A percentile compares a stretch with the other conserved stretches of the same genome.
Evolutionary conservation across 2,888 invertebrate genomes (phyloP).

Genomic region (Limnephilus marmoratus): DNA sequence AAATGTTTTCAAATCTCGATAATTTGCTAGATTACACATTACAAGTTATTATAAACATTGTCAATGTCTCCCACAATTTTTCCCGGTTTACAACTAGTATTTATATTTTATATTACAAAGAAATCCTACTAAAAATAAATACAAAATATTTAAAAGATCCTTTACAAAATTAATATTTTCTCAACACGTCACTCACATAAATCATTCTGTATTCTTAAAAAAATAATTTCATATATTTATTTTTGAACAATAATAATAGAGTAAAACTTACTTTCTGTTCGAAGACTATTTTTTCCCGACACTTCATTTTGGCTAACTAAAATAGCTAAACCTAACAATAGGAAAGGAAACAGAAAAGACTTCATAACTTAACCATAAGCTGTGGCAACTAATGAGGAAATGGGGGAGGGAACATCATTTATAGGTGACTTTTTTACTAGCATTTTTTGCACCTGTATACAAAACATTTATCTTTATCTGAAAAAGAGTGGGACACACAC

Average conservation of each 20-base stretch:
- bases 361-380: conserved; percentile 35
- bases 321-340: conserved; percentile 24
- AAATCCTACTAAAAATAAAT: not conserved
- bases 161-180: not conserved
- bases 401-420: conserved; percentile 30
- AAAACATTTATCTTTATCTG: conserved; percentile 49
- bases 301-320: conserved; percentile 35
- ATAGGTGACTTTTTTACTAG: conserved; percentile 44
- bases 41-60: too few relatives aligned
- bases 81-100: too few relatives aligned
- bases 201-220: not conserved
- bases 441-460: conserved; percentile 37
- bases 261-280: conserved; percentile 51
- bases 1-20: too few relatives aligned
- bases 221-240: not conserved
- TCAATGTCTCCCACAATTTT: too few relatives aligned
- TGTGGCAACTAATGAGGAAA: not conserved
- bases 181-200: not conserved
- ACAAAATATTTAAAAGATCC: too few relatives aligned
- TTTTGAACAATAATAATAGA: conserved; percentile 18
- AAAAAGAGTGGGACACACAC: conserved; percentile 53
- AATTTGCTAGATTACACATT: too few relatives aligned
- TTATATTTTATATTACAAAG: not conserved
- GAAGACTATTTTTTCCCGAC: conserved; percentile 29
- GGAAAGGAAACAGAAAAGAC: conserved; percentile 7